Percentiles rank a stretch among this genome's conserved stretches.
These are phyloP conservation scores for Zoanthus sansibaricus DNA, from an alignment of 92 coral and sea anemone species.

Conservation along the genomic window DNA sequence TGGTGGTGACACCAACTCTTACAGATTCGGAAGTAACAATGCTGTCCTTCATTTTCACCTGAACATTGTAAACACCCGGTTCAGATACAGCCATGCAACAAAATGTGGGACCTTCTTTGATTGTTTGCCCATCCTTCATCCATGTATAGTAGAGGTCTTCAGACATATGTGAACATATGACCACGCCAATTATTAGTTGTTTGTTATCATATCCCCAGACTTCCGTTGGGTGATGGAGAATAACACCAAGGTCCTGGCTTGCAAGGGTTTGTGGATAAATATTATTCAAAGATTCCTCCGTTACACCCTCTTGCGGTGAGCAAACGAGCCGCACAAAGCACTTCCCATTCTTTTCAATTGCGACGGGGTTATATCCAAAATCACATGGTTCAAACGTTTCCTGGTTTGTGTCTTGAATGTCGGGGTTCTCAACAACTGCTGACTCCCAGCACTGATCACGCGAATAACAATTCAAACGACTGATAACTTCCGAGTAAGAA, in stretches of 20 bases:
- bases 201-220: conserved; percentile 47
- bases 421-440: conserved; percentile 2
- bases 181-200: conserved; percentile 24
- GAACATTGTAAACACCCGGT: conserved; percentile 8
- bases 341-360: conserved; percentile 21
- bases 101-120: conserved; percentile 28
- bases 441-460: conserved; percentile 24
- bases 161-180: conserved; percentile 40
- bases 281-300: conserved; percentile 2
- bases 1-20: not conserved
- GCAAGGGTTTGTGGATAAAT: conserved; percentile 2
- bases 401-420: conserved; percentile 2
- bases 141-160: conserved; percentile 25
- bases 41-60: not conserved
- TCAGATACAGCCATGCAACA: conserved; percentile 21
- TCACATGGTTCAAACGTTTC: conserved; percentile 46
- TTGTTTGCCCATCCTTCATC: conserved; percentile 33
- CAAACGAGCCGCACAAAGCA: conserved; percentile 42
- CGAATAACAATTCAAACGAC: conserved; percentile 8
- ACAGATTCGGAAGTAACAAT: conserved; percentile 22
- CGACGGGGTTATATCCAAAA: not conserved
- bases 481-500: conserved; percentile 29
- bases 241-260: conserved; percentile 10
- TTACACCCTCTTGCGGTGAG: conserved; percentile 25
- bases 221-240: conserved; percentile 47